phyloP scores from a whole-genome alignment of 2,113 vertebrate species.

The human (Homo sapiens) region DNA sequence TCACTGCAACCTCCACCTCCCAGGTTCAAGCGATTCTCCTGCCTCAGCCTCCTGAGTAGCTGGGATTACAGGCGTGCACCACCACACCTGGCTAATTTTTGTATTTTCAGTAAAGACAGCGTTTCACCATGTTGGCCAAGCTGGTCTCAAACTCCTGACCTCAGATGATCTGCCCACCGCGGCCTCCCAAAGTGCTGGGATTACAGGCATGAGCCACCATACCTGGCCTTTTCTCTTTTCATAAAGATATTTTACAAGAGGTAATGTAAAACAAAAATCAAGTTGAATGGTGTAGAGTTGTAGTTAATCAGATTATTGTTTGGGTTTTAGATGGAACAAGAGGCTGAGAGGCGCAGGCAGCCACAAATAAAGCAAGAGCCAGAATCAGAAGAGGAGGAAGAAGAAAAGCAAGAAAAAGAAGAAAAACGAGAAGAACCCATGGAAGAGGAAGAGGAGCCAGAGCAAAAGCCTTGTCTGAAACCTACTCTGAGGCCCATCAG shows the following conservation, averaged over 20 bases:
- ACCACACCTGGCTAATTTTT: too few species aligned
- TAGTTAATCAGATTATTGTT: neutral
- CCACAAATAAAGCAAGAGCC: constrained; percentile 93
- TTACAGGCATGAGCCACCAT: neutral
- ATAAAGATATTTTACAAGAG: neutral
- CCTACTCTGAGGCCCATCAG: constrained; percentile 97
- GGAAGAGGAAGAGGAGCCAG: constrained; percentile 91
- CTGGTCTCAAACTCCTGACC: too few species aligned
- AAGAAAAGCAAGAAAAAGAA: constrained; percentile 93
- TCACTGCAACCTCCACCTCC: too few species aligned
- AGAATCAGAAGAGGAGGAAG: constrained; percentile 90
- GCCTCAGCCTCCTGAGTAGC: too few species aligned
- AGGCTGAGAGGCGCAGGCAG: constrained; percentile 95
- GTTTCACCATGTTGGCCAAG: too few species aligned
- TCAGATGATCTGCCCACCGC: too few species aligned
- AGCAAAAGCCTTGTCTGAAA: constrained; percentile 94
- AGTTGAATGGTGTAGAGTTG: neutral
- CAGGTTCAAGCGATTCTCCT: too few species aligned
- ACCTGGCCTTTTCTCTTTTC: too few species aligned
- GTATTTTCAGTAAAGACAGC: too few species aligned
- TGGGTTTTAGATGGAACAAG: constrained; percentile 95
- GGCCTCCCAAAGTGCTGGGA: too few species aligned
- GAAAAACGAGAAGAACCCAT: constrained; percentile 91
- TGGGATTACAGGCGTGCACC: too few species aligned
- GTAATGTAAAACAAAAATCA: neutral